These are phyloP conservation scores for Trichoplusia ni DNA, from an alignment of 1,140 invertebrate species.

Conservation along the genomic window DNA sequence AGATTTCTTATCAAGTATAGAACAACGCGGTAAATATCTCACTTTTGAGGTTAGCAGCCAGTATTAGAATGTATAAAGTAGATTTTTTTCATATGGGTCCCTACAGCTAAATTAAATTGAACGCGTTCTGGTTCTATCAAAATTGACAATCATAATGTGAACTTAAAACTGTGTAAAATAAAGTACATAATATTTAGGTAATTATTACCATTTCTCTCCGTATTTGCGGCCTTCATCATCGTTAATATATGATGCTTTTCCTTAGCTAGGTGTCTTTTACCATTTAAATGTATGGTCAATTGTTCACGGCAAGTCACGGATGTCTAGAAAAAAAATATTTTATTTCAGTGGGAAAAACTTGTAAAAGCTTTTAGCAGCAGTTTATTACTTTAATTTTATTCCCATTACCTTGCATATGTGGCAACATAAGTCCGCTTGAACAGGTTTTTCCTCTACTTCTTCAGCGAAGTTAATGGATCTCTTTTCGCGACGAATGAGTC, in stretches of 20 bases:
- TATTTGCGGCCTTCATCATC: slow-evolving; percentile 56
- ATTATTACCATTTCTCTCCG: slow-evolving; percentile 1
- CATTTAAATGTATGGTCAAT: slow-evolving; percentile 73
- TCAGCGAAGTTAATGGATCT: slow-evolving; percentile 47
- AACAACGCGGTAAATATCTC: too few relatives aligned
- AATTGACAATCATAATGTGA: too few relatives aligned
- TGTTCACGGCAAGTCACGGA: slow-evolving; percentile 65
- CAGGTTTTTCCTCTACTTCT: slow-evolving; percentile 25
- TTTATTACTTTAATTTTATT: neutral
- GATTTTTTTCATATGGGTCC: too few relatives aligned
- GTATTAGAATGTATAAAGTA: too few relatives aligned
- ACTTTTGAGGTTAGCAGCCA: too few relatives aligned
- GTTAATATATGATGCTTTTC: slow-evolving; percentile 71
- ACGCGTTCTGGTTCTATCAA: too few relatives aligned
- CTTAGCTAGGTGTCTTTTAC: slow-evolving; percentile 65
- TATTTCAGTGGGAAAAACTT: neutral
- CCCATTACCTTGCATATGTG: slow-evolving; percentile 64
- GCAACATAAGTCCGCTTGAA: slow-evolving; percentile 57
- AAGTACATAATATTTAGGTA: too few relatives aligned
- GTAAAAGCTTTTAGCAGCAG: neutral
- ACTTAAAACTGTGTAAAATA: too few relatives aligned
- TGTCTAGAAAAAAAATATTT: slow-evolving; percentile 48
- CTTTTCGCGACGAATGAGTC: slow-evolving; percentile 63
- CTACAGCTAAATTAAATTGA: too few relatives aligned
- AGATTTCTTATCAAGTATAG: too few relatives aligned